phyloP scores from a whole-genome alignment of 2,888 invertebrate species.

The Nemotelus pantherinus region DNA sequence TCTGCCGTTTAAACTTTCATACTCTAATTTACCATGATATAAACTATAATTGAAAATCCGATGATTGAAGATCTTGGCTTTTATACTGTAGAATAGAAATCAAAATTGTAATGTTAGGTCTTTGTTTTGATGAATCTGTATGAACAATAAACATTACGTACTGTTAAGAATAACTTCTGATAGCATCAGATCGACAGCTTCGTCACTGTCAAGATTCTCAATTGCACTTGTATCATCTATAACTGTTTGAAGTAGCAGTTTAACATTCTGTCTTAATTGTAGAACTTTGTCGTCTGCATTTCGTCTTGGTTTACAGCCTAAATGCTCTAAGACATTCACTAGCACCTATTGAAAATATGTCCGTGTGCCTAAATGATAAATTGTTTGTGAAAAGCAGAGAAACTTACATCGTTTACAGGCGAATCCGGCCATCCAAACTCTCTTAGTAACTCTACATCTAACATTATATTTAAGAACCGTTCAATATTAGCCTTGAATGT shows the following conservation, averaged over 20 bases:
- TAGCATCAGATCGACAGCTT: slow-evolving; percentile 1
- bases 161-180: not conserved
- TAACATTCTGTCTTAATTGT: slow-evolving; percentile 22
- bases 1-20: too few species aligned
- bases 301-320: not conserved
- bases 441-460: slow-evolving; percentile 15
- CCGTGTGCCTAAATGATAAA: not conserved
- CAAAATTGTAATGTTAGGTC: too few species aligned
- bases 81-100: too few species aligned
- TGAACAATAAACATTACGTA: too few species aligned
- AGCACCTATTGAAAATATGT: slow-evolving; percentile 16
- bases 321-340: slow-evolving; percentile 5
- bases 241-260: slow-evolving; percentile 10
- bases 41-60: too few species aligned
- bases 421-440: slow-evolving; percentile 19
- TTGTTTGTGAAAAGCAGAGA: not conserved
- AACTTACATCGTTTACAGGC: slow-evolving; percentile 26
- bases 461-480: slow-evolving; percentile 9
- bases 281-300: not conserved
- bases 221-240: slow-evolving; percentile 23
- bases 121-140: too few species aligned
- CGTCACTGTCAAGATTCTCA: not conserved
- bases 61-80: too few species aligned
- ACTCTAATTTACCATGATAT: too few species aligned
- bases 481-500: slow-evolving; percentile 20